Evolutionary conservation across 2,113 vertebrate genomes (phyloP), one percentile per base, ranked within the genome.

Genomic region (Trachemys scripta): DNA sequence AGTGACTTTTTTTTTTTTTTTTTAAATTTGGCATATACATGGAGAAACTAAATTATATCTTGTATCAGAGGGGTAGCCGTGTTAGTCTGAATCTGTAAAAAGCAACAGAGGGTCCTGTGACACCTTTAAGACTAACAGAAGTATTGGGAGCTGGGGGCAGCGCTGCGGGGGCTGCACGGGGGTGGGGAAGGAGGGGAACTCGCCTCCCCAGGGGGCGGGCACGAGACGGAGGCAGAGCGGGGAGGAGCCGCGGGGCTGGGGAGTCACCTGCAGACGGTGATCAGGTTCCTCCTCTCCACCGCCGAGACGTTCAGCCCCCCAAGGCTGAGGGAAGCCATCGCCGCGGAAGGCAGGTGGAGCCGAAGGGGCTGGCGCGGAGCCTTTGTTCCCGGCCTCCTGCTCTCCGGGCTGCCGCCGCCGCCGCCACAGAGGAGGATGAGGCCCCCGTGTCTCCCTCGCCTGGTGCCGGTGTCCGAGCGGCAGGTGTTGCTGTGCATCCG

Each of bases 211-310:
- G 10, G 25, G 49, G 11, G 51, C 75, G 20, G 45, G 31, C 3
- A 2, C 9, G 22, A 9, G 35, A 29, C 53, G 17, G 5, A 35
- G n/a, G 3, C 10, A 19, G 65, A 20, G 56, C 16, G 24, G 20
- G 7, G 6, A 69, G 75, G 27, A 2, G 42, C 51, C 27, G 11
- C 83, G 4, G 22, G 85, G 75, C n/a, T 27, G 93, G n/a, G 47
- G 38, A 16, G 83, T 95, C 94, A 99, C 99, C 99, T 99, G 99
- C 99, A 99, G 89, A 99, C 99, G 1, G 99, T 99, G 86, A 99
- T 99, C 94, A 99, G 98, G 97, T 99, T 99, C 97, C 98, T 98
- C 97, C 99, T 98, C 96, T 99, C 99, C 97, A 99, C 99, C 75
- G 98, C 98, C 75, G 97, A 90, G 80, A 98, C 96, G 88, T 98